Evolutionary conservation across 2,113 vertebrate species (phyloP), one percentile per base, ranked within the genome.

Genomic region (Siniperca knerii): DNA sequence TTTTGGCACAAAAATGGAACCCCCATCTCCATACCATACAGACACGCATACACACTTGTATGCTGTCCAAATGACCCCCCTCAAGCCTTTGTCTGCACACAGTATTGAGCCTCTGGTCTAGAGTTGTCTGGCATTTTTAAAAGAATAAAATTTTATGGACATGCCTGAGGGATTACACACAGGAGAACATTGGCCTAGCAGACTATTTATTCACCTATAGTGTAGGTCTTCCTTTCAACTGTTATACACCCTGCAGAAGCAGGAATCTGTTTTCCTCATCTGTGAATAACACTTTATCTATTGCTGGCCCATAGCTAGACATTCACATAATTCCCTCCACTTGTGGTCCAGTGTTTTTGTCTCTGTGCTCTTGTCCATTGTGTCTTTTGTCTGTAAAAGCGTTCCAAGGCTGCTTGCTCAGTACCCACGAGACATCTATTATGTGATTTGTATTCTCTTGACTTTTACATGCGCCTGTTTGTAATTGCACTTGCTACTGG

Each of bases 381-480:
- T 83, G 62, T 69, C 75, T 81, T 79, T 83, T 79, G 73, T 87
- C 90, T 85, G 33, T 50, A 21, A 62, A 80, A 83, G 23, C 48
- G 4, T 75, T 71, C 54, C 70, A 60, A 81, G 82, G 78, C 88
- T 84, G 77, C 75, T 75, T 85, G 79, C 68, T 82, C 61, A 25
- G 73, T 64, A 61, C 88, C 87, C 87, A 77, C 3, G 79, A 90
- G 85, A 92, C 89, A 82, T 92, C 91, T 86, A 78, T 94, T 93
- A 91, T 80, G 81, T 90, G 89, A 93, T 94, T 92, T 93, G 93
- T 94, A 87, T 92, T 93, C 92, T 94, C 89, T 94, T 94, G 93
- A 94, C 93, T 95, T 92, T 92, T 93, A 90, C 93, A 94, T 79
- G 89, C 25, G 87, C 77, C 54, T 83, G 90, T 92, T 92, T 92